Evolutionary conservation across 1,140 invertebrate species (phyloP).

Genomic region (Radopholus similis): DNA sequence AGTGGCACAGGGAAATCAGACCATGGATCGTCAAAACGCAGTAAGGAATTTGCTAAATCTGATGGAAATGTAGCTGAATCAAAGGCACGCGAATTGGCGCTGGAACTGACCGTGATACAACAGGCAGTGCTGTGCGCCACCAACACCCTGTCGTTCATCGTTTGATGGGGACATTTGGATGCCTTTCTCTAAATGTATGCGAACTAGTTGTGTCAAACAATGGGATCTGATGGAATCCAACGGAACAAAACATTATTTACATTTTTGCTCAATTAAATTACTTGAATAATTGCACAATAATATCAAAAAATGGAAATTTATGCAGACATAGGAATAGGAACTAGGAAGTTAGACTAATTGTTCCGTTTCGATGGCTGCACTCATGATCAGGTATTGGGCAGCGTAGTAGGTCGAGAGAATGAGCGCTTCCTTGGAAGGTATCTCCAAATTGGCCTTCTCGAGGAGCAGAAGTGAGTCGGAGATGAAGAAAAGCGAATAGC

Average conservation of each 20-base stretch:
- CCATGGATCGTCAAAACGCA: neutral
- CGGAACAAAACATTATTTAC: no score
- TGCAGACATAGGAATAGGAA: no score
- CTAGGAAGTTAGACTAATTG: no score
- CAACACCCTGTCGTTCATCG: no score
- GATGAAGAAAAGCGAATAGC: constrained; percentile 27
- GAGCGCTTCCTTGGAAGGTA: constrained; percentile 15
- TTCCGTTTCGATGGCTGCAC: constrained; percentile 4
- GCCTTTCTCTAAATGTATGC: no score
- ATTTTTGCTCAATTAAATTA: no score
- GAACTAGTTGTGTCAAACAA: no score
- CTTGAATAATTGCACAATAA: no score
- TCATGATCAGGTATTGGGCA: constrained; percentile 29
- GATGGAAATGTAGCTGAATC: no score
- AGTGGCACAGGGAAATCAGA: constrained; percentile 8
- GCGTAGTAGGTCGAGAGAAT: constrained; percentile 36
- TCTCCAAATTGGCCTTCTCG: constrained; percentile 16
- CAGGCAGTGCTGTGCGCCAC: constrained; percentile 43
- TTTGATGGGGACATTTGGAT: no score
- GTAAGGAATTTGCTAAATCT: neutral
- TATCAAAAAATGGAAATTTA: no score
- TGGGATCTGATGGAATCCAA: no score
- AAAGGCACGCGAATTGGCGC: constrained; percentile 29
- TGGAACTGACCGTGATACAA: constrained; percentile 45
- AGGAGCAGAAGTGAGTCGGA: constrained; percentile 33